phyloP scores from a whole-genome alignment of 2,888 invertebrate genomes.

The Meghimatium bilineatum region DNA sequence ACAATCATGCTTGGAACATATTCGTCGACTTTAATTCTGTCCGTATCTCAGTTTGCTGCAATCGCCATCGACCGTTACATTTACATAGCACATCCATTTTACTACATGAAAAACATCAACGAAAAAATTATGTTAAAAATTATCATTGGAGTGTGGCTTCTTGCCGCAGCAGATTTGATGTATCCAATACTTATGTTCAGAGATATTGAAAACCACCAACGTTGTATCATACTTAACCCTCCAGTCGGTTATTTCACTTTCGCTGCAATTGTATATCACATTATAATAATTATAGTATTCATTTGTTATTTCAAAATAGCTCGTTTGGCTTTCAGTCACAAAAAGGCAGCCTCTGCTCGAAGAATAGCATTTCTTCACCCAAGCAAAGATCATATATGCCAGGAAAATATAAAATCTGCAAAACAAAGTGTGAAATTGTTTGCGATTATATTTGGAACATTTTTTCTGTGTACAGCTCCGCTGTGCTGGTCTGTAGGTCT shows the following conservation, averaged over 20 bases:
- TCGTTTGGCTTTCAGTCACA: neutral
- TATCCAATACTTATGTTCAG: neutral
- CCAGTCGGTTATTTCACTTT: neutral
- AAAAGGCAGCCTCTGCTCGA: neutral
- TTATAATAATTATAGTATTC: neutral
- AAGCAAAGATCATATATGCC: neutral
- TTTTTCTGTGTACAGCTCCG: neutral
- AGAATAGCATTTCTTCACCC: neutral
- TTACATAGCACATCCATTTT: conserved; percentile 10
- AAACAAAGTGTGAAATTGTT: neutral
- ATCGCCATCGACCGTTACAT: conserved; percentile 22
- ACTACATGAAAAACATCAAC: neutral
- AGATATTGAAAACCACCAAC: neutral
- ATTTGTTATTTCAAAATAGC: neutral
- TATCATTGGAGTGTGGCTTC: neutral
- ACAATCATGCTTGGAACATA: neutral
- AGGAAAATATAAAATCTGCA: neutral
- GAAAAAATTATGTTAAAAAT: neutral
- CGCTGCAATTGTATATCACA: neutral
- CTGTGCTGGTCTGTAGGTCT: neutral
- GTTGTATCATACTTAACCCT: neutral
- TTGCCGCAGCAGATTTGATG: neutral
- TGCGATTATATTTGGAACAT: neutral
- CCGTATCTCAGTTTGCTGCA: neutral
- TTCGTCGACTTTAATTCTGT: neutral